These are phyloP conservation scores for Cryptoblepharus egeriae DNA, from an alignment of 2,797 vertebrate species.

Conservation along the genomic window DNA sequence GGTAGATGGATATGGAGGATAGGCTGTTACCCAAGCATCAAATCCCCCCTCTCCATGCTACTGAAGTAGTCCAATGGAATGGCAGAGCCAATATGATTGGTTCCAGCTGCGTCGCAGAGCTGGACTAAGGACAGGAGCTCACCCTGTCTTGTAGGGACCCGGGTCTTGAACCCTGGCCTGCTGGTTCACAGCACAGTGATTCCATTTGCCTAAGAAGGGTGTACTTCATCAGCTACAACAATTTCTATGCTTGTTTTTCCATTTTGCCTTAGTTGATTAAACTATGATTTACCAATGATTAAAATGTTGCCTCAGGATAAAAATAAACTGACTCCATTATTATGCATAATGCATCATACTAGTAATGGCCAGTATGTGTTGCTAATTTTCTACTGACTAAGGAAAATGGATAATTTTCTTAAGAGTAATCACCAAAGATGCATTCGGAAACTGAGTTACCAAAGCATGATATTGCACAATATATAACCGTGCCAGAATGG, in stretches of 20 bases:
- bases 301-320: conserved; percentile 17
- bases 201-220: neutral
- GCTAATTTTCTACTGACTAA: conserved; percentile 39
- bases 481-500: conserved; percentile 17
- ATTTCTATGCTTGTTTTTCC: conserved; percentile 21
- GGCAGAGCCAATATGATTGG: too few species aligned
- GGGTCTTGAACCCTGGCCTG: too few species aligned
- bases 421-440: conserved; percentile 11
- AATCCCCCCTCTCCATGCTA: too few species aligned
- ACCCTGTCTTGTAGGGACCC: too few species aligned
- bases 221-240: conserved; percentile 2
- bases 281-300: conserved; percentile 25
- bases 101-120: too few species aligned
- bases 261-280: conserved; percentile 14
- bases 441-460: neutral
- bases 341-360: conserved; percentile 20
- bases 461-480: neutral
- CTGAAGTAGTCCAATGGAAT: too few species aligned
- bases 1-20: too few species aligned
- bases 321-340: conserved; percentile 21
- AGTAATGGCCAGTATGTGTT: conserved; percentile 12
- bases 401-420: conserved; percentile 38
- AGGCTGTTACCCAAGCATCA: too few species aligned
- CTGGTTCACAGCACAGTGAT: too few species aligned
- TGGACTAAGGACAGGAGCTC: too few species aligned